Evolutionary conservation across 1,140 invertebrate species (phyloP).

Genomic region (Phortica variegata): DNA sequence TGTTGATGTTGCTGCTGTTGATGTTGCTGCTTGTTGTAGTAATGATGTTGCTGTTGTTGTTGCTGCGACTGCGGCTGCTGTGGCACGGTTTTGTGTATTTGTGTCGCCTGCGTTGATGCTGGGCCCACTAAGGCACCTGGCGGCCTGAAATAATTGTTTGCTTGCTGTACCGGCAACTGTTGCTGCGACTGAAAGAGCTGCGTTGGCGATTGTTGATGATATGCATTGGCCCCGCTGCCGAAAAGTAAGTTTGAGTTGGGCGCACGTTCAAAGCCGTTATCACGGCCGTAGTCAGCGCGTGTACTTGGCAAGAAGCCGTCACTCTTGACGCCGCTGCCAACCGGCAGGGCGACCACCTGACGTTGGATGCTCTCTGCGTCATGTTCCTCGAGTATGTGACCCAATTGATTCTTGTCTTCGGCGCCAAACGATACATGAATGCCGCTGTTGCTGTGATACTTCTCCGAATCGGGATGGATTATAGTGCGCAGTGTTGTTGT

Average conservation of each 20-base stretch:
- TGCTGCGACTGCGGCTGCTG: constrained; percentile 32
- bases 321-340: constrained; percentile 2
- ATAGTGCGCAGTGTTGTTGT: constrained; percentile 79
- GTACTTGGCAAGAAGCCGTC: constrained; percentile 26
- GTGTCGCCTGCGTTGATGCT: constrained; percentile 18
- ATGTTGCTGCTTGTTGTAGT: constrained; percentile 17
- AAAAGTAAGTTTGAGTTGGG: constrained; percentile 28
- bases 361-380: constrained; percentile 63
- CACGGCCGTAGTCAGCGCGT: constrained; percentile 34
- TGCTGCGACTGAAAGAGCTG: constrained; percentile 25
- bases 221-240: constrained; percentile 9
- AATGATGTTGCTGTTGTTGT: constrained; percentile 9
- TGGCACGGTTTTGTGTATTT: constrained; percentile 36
- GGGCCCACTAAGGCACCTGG: constrained; percentile 33
- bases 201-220: constrained; percentile 22
- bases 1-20: constrained; percentile 23
- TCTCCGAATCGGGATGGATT: constrained; percentile 79
- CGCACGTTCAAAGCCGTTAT: constrained; percentile 25
- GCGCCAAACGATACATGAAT: constrained; percentile 75
- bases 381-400: constrained; percentile 59
- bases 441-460: constrained; percentile 73
- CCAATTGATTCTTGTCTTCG: constrained; percentile 61
- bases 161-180: constrained; percentile 50
- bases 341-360: constrained; percentile 62
- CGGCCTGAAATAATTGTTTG: constrained; percentile 58